phyloP scores from a whole-genome alignment of 2,113 vertebrate species.

The Eublepharis macularius region DNA sequence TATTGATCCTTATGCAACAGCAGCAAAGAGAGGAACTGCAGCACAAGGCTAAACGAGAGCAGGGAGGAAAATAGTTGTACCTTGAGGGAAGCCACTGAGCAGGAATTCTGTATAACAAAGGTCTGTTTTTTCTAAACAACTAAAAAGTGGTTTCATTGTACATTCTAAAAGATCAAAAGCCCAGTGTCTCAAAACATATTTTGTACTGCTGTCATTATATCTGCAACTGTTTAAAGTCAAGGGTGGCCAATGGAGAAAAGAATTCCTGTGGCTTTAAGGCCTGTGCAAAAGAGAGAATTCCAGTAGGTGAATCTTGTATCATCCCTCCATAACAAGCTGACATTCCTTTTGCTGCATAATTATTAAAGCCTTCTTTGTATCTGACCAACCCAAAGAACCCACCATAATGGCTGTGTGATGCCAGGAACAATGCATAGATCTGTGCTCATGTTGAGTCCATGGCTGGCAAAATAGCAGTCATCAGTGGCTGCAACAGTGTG shows the following conservation, averaged over 20 bases:
- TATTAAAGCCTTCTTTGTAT: neutral
- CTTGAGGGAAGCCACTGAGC: neutral
- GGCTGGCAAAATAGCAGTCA: neutral
- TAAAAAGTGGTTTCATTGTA: neutral
- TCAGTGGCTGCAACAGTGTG: no score
- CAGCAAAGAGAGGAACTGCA: neutral
- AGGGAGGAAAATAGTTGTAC: neutral
- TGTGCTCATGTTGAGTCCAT: neutral
- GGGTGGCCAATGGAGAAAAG: neutral
- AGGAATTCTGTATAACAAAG: neutral
- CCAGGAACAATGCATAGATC: neutral
- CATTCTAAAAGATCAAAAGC: neutral
- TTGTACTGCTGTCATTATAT: neutral
- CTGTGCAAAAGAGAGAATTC: neutral
- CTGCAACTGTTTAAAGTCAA: neutral
- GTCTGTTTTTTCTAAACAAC: neutral
- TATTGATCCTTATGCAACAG: conserved; percentile 4
- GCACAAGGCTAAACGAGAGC: neutral
- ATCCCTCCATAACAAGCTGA: neutral
- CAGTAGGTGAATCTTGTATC: neutral
- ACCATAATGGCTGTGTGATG: neutral
- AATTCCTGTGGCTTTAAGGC: neutral
- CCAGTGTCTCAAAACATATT: neutral
- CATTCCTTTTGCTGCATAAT: neutral
- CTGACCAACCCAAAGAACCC: neutral